These are phyloP conservation scores for Ursus arctos DNA, from an alignment of 2,113 vertebrate genomes.

Conservation along the genomic window DNA sequence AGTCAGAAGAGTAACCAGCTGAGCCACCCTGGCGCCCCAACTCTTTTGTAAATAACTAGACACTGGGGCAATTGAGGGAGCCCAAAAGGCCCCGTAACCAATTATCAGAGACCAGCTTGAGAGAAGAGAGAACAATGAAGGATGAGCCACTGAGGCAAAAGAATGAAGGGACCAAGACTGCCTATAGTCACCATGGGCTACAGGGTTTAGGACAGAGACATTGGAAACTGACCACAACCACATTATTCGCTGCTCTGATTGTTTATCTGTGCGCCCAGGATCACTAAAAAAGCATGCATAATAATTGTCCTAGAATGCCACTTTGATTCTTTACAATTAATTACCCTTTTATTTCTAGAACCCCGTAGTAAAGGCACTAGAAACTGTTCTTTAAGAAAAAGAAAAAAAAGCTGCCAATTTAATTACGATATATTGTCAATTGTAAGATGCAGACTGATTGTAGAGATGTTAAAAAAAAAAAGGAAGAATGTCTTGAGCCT, in stretches of 20 bases:
- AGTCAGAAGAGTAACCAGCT: not conserved
- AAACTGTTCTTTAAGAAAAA: not conserved
- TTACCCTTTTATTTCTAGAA: not conserved
- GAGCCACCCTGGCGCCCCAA: not conserved
- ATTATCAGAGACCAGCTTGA: not conserved
- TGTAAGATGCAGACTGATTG: not conserved
- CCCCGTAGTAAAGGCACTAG: not conserved
- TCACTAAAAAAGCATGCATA: not conserved
- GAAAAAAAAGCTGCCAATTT: not conserved
- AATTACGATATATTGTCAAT: not conserved
- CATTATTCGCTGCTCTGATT: not conserved
- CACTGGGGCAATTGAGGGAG: not conserved
- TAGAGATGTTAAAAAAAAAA: not conserved
- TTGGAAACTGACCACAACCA: not conserved
- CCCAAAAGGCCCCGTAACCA: not conserved
- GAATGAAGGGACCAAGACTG: not conserved
- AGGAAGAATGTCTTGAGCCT: not conserved
- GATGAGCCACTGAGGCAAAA: not conserved
- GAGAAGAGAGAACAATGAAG: not conserved
- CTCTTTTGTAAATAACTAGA: not conserved
- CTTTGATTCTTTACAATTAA: not conserved
- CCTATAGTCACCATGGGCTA: not conserved
- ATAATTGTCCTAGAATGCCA: not conserved
- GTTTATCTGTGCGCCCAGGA: not conserved
- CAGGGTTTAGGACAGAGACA: not conserved